Conservation (phyloP, 2,113 vertebrate genomes). For the Asarcornis scutulata region DNA sequence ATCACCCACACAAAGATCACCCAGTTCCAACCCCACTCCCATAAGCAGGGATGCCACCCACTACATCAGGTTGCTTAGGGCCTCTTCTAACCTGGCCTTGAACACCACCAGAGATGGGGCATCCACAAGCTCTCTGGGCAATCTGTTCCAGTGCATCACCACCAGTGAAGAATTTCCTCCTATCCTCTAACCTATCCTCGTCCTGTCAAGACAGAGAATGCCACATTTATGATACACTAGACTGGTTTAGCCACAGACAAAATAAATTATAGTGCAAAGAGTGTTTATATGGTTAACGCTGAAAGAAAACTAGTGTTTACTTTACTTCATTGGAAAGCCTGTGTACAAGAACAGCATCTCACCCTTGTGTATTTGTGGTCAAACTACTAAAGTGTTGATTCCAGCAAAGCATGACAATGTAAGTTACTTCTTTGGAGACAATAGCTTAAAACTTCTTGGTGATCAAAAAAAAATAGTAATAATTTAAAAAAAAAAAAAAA, state of each 20-base stretch:
- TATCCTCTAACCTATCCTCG: no score
- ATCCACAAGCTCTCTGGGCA: no score
- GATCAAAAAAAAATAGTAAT: neutral
- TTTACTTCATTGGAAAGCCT: neutral
- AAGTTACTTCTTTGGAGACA: neutral
- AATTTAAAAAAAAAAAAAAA: neutral
- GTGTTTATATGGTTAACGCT: neutral
- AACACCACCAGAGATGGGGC: no score
- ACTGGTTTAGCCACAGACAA: neutral
- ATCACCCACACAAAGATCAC: no score
- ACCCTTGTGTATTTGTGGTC: neutral
- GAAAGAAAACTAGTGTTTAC: neutral
- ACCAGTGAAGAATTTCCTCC: no score
- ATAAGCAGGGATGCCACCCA: no score
- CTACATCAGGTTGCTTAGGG: no score
- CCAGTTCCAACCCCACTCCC: no score
- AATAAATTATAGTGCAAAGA: neutral
- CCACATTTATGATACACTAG: accelerated
- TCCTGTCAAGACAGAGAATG: neutral
- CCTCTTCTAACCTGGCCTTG: no score
- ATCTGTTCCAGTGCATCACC: no score
- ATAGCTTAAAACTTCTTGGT: neutral
- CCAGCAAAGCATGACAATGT: neutral
- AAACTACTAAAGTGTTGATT: neutral
- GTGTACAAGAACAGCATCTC: neutral